Base-by-base conservation (phyloP, 2,888 invertebrate species). In the Punctoribates punctum region DNA sequence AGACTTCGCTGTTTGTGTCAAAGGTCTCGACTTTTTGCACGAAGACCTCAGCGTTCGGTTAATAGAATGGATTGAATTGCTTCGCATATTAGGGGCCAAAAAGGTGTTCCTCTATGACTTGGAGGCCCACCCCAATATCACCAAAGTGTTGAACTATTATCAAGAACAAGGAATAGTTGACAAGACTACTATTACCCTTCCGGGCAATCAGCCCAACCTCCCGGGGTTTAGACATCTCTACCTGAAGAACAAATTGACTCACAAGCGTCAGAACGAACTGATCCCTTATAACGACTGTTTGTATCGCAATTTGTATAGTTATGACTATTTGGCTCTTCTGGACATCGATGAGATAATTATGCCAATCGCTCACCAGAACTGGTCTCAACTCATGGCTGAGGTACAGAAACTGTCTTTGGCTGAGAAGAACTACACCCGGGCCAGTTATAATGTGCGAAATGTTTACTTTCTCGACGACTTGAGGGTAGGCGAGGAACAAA, bases 11-110 rank as follows among this genome's bases (percentile, higher is more conserved):
- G 94, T 95, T 2, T 95, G 95, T 84, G 94, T 95, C 27, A 95
- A 95, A 84, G 96, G 96, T 0, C 86, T 97, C 75, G 95, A 96
- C 84, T 96, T 96, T 82, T 87, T 93, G 2, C 92, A 94, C 85
- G 93, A 94, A 82, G 96, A 96, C 84, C 85, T 95, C 1, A 94
- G 94, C 0, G 92, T 93, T 20, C 88, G 94, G 3, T 86, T 96
- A 29, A 90, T 96, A 72, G 96, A 97, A 84, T 97, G 96, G 96
- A 91, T 96, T 81, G 96, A 96, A 84, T 86, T 94, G 78, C 86
- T 96, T 46, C 89, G 89, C 38, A 86, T 94, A 51, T 86, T 96
- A 72, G 96, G 96, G 4, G 96, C 94, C 0, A 92, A 94, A 82
- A 94, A 94, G 83, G 89, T 96, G 46, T 94, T 91, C 85, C 90